These are phyloP conservation scores for Actenoides hombroni DNA, from an alignment of 2,113 vertebrate genomes.

Conservation along the genomic window DNA sequence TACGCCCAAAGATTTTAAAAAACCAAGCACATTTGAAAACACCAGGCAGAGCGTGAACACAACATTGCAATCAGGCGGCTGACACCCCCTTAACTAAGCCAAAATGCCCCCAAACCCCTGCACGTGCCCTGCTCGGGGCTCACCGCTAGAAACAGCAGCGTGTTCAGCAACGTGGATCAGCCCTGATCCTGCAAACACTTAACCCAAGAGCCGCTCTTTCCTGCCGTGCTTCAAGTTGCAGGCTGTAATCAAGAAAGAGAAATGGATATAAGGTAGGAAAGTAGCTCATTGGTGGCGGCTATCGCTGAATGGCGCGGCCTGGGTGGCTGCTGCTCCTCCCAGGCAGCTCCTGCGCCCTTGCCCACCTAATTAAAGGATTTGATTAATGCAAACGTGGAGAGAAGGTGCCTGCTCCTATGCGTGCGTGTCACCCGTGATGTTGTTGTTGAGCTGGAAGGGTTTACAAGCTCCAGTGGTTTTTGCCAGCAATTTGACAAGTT, in stretches of 20 bases:
- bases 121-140: neutral
- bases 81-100: neutral
- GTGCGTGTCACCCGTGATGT: neutral
- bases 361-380: neutral
- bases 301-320: neutral
- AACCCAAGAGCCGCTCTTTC: neutral
- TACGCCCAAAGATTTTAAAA: neutral
- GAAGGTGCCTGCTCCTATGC: neutral
- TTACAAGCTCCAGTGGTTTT: neutral
- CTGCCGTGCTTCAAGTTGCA: neutral
- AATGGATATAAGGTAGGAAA: neutral
- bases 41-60: neutral
- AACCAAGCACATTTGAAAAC: neutral
- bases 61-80: neutral
- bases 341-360: neutral
- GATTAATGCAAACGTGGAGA: accelerated
- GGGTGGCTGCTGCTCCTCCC: neutral
- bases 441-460: neutral
- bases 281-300: accelerated
- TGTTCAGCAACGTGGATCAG: neutral
- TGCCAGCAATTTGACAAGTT: neutral
- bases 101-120: neutral
- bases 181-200: conserved; percentile 21
- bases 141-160: neutral
- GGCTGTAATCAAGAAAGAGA: neutral